Base-by-base conservation (phyloP, 1,140 invertebrate genomes). In the Zaprionus davidi region DNA sequence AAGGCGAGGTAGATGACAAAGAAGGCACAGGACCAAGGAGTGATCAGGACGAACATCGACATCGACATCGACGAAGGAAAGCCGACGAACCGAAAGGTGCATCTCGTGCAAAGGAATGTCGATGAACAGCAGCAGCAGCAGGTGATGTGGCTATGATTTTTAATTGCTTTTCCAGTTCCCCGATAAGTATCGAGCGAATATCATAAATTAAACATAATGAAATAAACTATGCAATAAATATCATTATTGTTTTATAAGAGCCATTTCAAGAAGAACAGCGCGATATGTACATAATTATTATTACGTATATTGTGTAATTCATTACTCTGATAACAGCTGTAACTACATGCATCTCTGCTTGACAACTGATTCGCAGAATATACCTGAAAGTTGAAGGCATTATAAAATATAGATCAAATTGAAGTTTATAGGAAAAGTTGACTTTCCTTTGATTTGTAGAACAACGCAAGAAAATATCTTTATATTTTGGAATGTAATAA, bases 141-240 rank as follows among this genome's bases (percentile, higher is more conserved):
- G 73, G 73, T 76, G 68, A 53, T 65, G 20, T 31, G 7, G 46
- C 68, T 58, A 71, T 71, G 73, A 76, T 76, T 76, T 76, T 76
- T 76, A 76, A 76, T 76, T 76, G 60, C 68, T 55, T 38, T 58
- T 58, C 0, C 17, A 64, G 26, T 51, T 64, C 41, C 38, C 11
- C 17, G 36, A 71, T 56, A 68, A 20, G 53, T 31, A 28, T 24
- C 34, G 31, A 49, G n/a, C 17, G 46, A 51, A 51, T 51, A 51
- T 51, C 46, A 51, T 51, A 51, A 51, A 51, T 51, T 51, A 51
- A 12, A 56, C 53, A 56, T 56, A 56, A 56, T 66, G 26, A 24
- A 56, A 56, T 56, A 56, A 56, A 56, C 53, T 51, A 51, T 51
- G 17, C 17, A 51, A 51, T 51, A 51, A 51, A 51, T 51, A 51